These are phyloP conservation scores for Chaetogeoica ovagalla DNA, from an alignment of 2,888 invertebrate species.

Conservation along the genomic window DNA sequence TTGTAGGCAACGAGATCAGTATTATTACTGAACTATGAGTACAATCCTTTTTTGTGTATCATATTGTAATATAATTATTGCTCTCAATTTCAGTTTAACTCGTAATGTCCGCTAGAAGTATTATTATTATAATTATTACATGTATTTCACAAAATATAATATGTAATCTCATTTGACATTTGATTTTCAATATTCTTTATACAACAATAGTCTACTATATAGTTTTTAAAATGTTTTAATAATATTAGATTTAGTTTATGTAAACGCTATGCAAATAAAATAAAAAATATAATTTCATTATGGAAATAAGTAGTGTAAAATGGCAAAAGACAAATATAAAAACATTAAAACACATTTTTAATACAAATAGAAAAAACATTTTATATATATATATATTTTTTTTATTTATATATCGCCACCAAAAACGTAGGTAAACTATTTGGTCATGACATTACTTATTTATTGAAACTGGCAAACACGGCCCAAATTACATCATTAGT, in stretches of 20 bases:
- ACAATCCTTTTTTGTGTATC: background rate
- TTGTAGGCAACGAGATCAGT: constrained; percentile 14
- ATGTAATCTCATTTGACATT: background rate
- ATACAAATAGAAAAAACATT: constrained; percentile 5
- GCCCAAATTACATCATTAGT: constrained; percentile 97
- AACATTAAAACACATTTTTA: constrained; percentile 12
- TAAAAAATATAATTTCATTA: constrained; percentile 27
- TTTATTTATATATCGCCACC: background rate
- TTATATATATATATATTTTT: background rate
- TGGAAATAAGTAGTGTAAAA: constrained; percentile 9
- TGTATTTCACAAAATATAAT: background rate
- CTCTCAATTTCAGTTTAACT: constrained; percentile 13
- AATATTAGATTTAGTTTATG: constrained; percentile 1
- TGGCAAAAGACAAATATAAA: constrained; percentile 34
- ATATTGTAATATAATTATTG: background rate
- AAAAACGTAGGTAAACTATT: constrained; percentile 1
- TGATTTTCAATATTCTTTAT: constrained; percentile 6
- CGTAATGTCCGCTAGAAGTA: background rate
- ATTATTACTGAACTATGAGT: constrained; percentile 18
- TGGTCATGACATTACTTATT: constrained; percentile 66
- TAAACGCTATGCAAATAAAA: constrained; percentile 16
- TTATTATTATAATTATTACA: constrained; percentile 19
- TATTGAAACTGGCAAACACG: constrained; percentile 96
- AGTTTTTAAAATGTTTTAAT: constrained; percentile 24
- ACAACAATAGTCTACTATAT: constrained; percentile 17